phyloP scores from a whole-genome alignment of 2,113 vertebrate genomes.

The Cyanoderma ruficeps region DNA sequence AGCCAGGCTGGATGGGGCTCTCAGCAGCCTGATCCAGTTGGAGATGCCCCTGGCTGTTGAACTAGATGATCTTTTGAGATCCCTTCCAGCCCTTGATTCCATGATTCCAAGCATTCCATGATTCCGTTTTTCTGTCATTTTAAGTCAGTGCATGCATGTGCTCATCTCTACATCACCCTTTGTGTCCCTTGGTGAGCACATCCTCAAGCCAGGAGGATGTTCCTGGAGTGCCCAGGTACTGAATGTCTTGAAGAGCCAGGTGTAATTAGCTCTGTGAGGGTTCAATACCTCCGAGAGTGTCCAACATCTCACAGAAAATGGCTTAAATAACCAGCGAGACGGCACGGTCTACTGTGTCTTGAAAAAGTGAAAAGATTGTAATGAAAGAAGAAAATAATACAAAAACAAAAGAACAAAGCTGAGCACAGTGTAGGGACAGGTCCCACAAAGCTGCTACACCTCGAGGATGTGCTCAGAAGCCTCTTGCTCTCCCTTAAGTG shows the following conservation, averaged over 20 bases:
- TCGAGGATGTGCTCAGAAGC: background rate
- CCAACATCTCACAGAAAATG: background rate
- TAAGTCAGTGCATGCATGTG: accelerated
- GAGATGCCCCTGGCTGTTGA: background rate
- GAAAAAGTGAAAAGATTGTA: background rate
- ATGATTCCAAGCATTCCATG: background rate
- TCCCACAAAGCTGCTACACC: background rate
- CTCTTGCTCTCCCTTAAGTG: background rate
- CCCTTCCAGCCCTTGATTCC: background rate
- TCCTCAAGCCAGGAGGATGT: background rate
- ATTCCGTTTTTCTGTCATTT: too few relatives aligned
- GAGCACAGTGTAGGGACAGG: background rate
- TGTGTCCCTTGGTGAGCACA: accelerated
- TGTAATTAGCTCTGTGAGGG: background rate
- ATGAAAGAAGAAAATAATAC: background rate
- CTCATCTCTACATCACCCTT: background rate
- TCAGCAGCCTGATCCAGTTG: background rate
- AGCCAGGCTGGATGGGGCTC: background rate
- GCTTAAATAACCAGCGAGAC: background rate
- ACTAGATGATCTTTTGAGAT: background rate
- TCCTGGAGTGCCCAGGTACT: background rate
- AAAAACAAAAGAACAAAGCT: background rate
- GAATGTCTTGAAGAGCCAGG: background rate
- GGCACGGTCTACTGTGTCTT: background rate
- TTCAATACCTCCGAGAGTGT: background rate